phyloP scores from a whole-genome alignment of 2,797 vertebrate species.

The Schizopygopsis pylzovi region DNA sequence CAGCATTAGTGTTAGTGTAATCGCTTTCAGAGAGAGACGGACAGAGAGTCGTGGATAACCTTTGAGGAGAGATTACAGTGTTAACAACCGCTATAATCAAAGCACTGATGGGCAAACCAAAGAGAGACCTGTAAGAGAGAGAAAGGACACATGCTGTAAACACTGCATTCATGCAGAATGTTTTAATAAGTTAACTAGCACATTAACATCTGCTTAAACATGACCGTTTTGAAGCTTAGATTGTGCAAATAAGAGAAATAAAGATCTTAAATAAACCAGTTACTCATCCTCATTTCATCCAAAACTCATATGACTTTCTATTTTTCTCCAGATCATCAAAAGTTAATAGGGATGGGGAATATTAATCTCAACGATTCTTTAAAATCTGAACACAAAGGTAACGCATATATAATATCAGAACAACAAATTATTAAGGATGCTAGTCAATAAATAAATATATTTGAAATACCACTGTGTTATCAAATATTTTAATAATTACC shows the following conservation, averaged over 20 bases:
- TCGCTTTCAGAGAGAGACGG: background rate
- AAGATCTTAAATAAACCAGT: background rate
- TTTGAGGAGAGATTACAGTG: background rate
- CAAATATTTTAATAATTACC: background rate
- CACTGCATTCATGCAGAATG: background rate
- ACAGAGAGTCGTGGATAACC: background rate
- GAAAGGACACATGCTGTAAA: background rate
- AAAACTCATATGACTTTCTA: background rate
- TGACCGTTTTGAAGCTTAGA: background rate
- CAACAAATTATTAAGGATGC: background rate
- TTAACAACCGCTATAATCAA: background rate
- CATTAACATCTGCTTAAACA: background rate
- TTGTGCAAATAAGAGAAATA: background rate
- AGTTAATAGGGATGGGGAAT: background rate
- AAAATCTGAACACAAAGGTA: background rate
- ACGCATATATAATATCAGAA: background rate
- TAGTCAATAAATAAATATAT: background rate
- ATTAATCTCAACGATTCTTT: background rate
- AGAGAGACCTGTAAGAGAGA: background rate
- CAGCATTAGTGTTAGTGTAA: conserved; percentile 19
- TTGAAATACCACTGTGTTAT: background rate
- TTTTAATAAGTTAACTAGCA: background rate
- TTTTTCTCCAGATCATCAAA: background rate
- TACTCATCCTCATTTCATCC: background rate
- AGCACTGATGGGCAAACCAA: conserved; percentile 3